Conservation (phyloP, 2,113 vertebrate genomes). For the Coptodon rendalli region DNA sequence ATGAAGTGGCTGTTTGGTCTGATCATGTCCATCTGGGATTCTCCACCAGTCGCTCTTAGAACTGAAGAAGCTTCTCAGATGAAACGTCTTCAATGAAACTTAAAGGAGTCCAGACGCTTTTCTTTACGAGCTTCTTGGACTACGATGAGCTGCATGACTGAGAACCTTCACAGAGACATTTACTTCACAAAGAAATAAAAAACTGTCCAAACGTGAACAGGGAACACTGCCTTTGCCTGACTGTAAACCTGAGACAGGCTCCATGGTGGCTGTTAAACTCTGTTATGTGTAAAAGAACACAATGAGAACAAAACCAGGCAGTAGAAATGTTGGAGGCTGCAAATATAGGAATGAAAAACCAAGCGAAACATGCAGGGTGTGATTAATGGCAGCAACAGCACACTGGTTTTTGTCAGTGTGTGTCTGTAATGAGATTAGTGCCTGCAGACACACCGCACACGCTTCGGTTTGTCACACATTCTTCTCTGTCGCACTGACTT, state of each 20-base stretch:
- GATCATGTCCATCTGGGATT: background rate
- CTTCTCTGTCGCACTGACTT: background rate
- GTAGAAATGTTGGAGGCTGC: background rate
- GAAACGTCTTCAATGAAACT: background rate
- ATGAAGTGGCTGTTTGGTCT: background rate
- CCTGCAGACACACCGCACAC: background rate
- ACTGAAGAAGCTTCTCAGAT: background rate
- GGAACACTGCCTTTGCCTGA: fast-evolving
- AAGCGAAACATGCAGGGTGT: background rate
- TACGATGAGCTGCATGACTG: background rate
- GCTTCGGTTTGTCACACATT: background rate
- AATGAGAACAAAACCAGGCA: background rate
- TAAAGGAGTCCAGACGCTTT: background rate
- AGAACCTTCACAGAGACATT: background rate
- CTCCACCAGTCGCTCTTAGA: background rate
- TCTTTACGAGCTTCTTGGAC: background rate
- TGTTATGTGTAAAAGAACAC: background rate
- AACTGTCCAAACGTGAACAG: background rate
- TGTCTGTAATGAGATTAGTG: background rate
- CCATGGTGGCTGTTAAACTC: background rate
- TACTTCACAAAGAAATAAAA: background rate
- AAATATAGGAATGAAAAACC: background rate
- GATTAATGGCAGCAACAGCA: background rate
- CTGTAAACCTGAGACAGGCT: background rate
- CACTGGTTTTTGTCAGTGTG: background rate